These are phyloP conservation scores for Mastacembelus armatus DNA, from an alignment of 2,797 vertebrate species.

Conservation along the genomic window DNA sequence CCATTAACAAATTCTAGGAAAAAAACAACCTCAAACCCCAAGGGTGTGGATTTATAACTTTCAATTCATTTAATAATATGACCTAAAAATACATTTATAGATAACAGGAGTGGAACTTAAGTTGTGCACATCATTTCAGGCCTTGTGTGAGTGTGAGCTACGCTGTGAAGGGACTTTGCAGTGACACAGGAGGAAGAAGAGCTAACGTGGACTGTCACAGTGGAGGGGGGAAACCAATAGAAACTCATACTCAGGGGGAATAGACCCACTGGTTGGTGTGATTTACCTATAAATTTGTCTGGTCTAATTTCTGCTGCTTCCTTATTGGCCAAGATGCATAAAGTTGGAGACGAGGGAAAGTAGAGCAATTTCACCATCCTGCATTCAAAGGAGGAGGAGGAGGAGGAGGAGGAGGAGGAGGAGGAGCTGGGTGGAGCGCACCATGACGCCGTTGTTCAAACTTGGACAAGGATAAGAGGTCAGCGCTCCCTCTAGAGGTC, in stretches of 20 bases:
- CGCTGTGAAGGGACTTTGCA: not conserved
- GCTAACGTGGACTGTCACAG: too few relatives aligned
- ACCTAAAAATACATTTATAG: not conserved
- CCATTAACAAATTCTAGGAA: not conserved
- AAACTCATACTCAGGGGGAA: too few relatives aligned
- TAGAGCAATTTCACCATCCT: not conserved
- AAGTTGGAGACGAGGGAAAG: constrained; percentile 7
- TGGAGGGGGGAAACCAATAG: too few relatives aligned
- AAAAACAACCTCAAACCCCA: not conserved
- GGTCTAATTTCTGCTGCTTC: constrained; percentile 15
- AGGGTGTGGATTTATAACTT: not conserved
- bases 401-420: not conserved
- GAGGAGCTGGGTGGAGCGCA: not conserved
- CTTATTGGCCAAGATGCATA: constrained; percentile 21
- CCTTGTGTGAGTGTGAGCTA: not conserved
- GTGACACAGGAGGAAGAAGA: constrained; percentile 19
- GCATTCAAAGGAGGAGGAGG: not conserved
- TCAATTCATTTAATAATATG: too few relatives aligned
- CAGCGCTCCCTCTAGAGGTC: constrained; percentile 79
- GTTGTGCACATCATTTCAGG: not conserved
- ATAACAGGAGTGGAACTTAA: not conserved
- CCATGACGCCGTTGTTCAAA: not conserved
- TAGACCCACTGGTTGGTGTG: not conserved
- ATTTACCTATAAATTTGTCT: constrained; percentile 6
- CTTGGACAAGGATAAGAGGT: constrained; percentile 51